These are phyloP conservation scores for Nephrotoma appendiculata DNA, from an alignment of 2,888 invertebrate species.

Conservation along the genomic window DNA sequence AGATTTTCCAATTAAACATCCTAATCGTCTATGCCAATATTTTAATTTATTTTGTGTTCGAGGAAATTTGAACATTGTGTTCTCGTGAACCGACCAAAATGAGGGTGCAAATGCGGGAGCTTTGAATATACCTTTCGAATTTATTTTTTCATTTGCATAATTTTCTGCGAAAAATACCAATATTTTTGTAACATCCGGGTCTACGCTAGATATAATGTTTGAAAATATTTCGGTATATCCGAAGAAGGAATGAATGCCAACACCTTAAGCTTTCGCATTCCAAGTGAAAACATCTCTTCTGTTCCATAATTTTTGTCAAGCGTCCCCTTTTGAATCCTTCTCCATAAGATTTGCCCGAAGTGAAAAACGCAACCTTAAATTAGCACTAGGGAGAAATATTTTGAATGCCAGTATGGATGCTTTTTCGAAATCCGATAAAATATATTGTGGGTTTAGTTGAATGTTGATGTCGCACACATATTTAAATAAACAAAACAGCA, in stretches of 20 bases:
- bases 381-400: neutral
- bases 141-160: no score
- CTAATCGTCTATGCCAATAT: no score
- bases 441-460: neutral
- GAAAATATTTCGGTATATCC: neutral
- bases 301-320: neutral
- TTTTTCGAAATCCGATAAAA: neutral
- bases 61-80: no score
- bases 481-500: neutral
- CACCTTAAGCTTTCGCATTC: neutral
- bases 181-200: no score
- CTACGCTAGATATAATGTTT: no score
- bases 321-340: neutral
- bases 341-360: neutral
- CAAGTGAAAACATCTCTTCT: neutral
- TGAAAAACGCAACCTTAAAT: neutral
- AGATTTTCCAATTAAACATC: no score
- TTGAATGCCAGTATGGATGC: neutral
- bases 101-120: no score
- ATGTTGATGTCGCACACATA: neutral
- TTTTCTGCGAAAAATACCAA: no score
- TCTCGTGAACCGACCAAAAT: no score
- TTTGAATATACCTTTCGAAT: no score
- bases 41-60: no score
- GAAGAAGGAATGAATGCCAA: neutral